Percentiles rank a stretch among this genome's conserved stretches.
These are phyloP conservation scores for Atta texana DNA, from an alignment of 1,140 invertebrate genomes.

Conservation along the genomic window DNA sequence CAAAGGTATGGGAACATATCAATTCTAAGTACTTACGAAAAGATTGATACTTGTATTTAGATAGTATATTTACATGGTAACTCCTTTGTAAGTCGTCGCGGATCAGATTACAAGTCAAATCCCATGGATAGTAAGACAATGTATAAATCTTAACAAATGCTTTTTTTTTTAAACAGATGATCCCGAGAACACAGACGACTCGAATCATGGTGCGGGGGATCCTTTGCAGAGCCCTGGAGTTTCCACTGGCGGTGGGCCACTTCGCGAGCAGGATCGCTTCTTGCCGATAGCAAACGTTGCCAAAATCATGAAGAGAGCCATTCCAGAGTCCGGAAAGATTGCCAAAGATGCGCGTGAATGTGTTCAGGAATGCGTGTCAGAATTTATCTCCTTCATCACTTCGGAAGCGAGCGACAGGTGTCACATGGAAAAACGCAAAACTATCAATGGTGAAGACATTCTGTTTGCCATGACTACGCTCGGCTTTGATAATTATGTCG, in stretches of 20 bases:
- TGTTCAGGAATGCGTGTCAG: constrained; percentile 99
- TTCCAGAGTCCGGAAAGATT: constrained; percentile 98
- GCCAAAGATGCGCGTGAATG: constrained; percentile 99
- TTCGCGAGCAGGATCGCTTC: constrained; percentile 97
- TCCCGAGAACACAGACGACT: constrained; percentile 92
- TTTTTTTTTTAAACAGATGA: constrained; percentile 77
- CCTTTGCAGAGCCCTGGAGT: constrained; percentile 86
- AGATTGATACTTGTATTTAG: constrained; percentile 42
- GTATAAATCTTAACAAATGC: constrained; percentile 37
- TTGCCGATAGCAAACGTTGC: constrained; percentile 99
- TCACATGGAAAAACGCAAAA: constrained; percentile 99
- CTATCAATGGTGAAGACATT: constrained; percentile 99
- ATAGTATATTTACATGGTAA: constrained; percentile 40
- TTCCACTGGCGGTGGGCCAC: constrained; percentile 85
- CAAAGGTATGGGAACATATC: background rate
- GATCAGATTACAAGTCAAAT: background rate
- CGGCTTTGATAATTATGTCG: constrained; percentile 99
- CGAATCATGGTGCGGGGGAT: constrained; percentile 87
- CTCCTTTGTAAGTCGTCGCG: background rate
- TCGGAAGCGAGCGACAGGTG: constrained; percentile 99
- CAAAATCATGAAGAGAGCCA: constrained; percentile 99
- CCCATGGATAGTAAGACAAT: background rate
- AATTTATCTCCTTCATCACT: constrained; percentile 99
- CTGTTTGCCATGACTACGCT: constrained; percentile 98
- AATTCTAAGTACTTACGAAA: constrained; percentile 29